A percentile compares a stretch with the other conserved stretches of the same genome.
phyloP scores from a whole-genome alignment of 2,797 vertebrate species.

The Myioborus miniatus region DNA sequence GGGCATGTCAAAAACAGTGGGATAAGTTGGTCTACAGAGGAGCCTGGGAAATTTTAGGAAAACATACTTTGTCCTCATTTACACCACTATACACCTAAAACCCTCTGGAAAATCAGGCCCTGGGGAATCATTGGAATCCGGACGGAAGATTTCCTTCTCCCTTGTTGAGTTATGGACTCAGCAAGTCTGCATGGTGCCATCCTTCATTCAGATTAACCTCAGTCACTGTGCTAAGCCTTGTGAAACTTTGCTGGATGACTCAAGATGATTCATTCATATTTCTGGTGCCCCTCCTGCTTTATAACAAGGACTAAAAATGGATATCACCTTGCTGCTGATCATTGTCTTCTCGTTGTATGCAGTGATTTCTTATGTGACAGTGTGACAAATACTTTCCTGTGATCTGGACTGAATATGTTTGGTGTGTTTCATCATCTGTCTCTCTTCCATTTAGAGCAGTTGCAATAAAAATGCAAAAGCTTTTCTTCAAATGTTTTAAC shows the following conservation, averaged over 20 bases:
- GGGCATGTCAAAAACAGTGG: neutral
- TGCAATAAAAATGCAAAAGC: slow-evolving; percentile 12
- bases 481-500: neutral
- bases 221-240: neutral
- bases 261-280: neutral
- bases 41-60: neutral
- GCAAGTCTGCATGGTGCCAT: accelerated
- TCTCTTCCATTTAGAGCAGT: neutral
- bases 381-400: neutral
- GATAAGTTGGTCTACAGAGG: neutral
- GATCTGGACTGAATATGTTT: neutral
- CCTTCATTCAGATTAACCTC: neutral
- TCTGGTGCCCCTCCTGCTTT: neutral
- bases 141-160: neutral
- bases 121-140: neutral
- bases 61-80: neutral
- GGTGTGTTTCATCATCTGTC: neutral
- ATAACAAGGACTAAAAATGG: neutral
- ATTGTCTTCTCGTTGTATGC: neutral
- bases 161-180: neutral
- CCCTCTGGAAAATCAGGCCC: neutral
- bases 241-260: neutral
- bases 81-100: neutral
- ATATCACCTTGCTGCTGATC: neutral
- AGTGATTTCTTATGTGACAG: neutral